A percentile compares a stretch with the other conserved stretches of the same genome.
Conservation (phyloP, 2,797 vertebrate species). For the Gymnoscopelus braueri region DNA sequence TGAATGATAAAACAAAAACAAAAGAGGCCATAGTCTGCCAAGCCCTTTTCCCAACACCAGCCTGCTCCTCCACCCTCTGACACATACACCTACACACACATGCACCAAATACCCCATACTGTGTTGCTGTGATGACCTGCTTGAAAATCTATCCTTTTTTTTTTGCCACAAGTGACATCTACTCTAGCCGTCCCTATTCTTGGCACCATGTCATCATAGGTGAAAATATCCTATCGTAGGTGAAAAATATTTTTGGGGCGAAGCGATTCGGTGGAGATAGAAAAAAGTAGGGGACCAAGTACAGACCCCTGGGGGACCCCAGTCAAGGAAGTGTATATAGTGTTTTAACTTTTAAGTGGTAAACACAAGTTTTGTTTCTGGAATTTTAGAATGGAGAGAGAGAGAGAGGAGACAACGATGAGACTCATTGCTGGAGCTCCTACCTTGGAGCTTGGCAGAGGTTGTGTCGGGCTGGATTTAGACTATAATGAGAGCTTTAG, state of each 20-base stretch:
- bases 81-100: conserved; percentile 34
- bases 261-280: no score
- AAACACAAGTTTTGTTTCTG: conserved; percentile 13
- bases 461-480: conserved; percentile 78
- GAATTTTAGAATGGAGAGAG: conserved; percentile 21
- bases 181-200: no score
- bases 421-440: conserved; percentile 65
- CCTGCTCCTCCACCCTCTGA: conserved; percentile 45
- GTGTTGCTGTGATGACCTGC: conserved; percentile 17
- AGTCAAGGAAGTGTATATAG: no score
- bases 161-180: conserved; percentile 6
- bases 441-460: conserved; percentile 77
- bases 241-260: no score
- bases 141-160: conserved; percentile 7
- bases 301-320: no score
- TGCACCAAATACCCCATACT: conserved; percentile 29
- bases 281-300: no score
- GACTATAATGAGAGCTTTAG: conserved; percentile 84
- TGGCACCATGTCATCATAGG: no score
- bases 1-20: no score
- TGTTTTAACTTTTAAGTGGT: conserved; percentile 25
- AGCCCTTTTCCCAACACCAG: conserved; percentile 32
- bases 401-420: conserved; percentile 70
- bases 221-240: no score
- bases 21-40: conserved; percentile 29